phyloP scores from a whole-genome alignment of 2,888 invertebrate species.

The Drosophila neonasuta region DNA sequence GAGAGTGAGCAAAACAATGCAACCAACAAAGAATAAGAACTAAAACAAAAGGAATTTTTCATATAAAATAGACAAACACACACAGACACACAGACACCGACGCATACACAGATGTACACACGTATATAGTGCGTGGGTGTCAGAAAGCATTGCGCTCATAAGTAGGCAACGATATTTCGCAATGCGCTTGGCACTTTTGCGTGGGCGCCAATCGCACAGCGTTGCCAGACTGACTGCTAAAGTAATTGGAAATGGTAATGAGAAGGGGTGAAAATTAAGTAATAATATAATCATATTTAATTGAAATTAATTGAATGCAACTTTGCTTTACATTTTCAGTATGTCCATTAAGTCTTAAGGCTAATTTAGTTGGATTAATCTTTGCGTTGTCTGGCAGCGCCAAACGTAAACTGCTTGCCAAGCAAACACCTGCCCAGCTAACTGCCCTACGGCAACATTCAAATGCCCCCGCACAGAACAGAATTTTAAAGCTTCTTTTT shows the following conservation, averaged over 20 bases:
- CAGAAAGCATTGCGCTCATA: conserved; percentile 48
- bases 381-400: conserved; percentile 52
- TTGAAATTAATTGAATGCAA: neutral
- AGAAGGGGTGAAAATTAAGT: neutral
- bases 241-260: neutral
- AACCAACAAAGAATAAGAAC: conserved; percentile 41
- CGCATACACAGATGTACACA: conserved; percentile 8
- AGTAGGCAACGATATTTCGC: conserved; percentile 61
- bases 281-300: neutral
- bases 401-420: conserved; percentile 7
- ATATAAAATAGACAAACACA: conserved; percentile 41
- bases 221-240: conserved; percentile 36
- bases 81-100: conserved; percentile 15
- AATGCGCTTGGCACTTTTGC: conserved; percentile 30
- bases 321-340: neutral
- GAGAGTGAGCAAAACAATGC: conserved; percentile 52
- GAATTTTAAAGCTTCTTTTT: conserved; percentile 52
- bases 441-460: conserved; percentile 60
- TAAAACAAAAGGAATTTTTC: conserved; percentile 60
- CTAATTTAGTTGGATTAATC: conserved; percentile 3
- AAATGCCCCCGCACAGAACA: conserved; percentile 26
- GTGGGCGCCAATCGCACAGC: conserved; percentile 17
- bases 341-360: neutral
- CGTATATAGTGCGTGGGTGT: conserved; percentile 39
- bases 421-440: conserved; percentile 46